These are phyloP conservation scores for Anadara kagoshimensis DNA, from an alignment of 1,140 invertebrate species.

Conservation along the genomic window DNA sequence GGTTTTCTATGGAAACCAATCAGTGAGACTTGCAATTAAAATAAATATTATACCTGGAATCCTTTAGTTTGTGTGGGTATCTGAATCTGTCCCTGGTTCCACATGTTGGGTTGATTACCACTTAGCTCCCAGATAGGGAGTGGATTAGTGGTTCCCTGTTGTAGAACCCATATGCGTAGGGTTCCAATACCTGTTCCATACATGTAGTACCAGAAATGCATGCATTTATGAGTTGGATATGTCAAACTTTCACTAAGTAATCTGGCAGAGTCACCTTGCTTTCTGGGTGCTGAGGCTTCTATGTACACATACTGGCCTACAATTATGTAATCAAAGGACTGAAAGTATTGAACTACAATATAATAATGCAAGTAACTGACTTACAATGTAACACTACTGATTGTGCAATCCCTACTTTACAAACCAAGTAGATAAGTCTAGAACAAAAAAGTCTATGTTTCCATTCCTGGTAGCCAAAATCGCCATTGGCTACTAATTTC, in stretches of 20 bases:
- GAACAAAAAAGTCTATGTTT: no score
- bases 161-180: conserved; percentile 49
- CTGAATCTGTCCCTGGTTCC: conserved; percentile 45
- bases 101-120: conserved; percentile 44
- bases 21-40: not conserved
- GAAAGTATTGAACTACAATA: no score
- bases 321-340: not conserved
- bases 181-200: conserved; percentile 56
- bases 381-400: no score
- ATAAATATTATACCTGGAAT: conserved; percentile 47
- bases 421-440: no score
- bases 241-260: conserved; percentile 53
- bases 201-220: conserved; percentile 69
- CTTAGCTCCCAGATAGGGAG: conserved; percentile 56
- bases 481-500: no score
- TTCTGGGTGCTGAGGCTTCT: conserved; percentile 44
- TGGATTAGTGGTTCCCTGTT: conserved; percentile 42
- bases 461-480: no score
- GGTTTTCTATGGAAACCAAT: not conserved
- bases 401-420: no score
- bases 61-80: conserved; percentile 45
- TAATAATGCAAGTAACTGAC: no score
- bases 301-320: conserved; percentile 66
- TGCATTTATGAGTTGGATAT: conserved; percentile 41
- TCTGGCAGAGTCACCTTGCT: conserved; percentile 46